phyloP scores from a whole-genome alignment of 1,140 invertebrate species.

The Lepidurus packardi region DNA sequence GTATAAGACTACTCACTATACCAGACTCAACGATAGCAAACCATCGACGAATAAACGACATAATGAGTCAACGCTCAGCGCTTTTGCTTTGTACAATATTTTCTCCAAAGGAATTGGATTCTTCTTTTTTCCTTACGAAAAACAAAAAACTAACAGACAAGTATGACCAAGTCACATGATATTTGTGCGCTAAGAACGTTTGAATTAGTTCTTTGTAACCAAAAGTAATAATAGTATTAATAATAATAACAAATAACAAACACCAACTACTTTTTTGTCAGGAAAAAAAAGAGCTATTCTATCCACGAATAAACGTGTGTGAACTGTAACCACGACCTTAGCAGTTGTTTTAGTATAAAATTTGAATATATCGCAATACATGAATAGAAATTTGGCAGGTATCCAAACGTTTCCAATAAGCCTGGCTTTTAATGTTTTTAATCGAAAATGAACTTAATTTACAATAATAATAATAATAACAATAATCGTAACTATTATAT shows the following conservation, averaged over 20 bases:
- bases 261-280: no score
- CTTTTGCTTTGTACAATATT: background rate
- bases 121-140: background rate
- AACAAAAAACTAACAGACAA: background rate
- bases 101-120: background rate
- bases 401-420: background rate
- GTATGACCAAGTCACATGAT: background rate
- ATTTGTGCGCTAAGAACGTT: slow-evolving; percentile 15
- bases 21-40: background rate
- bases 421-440: background rate
- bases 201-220: background rate
- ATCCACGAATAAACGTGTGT: no score
- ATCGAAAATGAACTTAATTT: background rate
- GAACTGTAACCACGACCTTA: no score
- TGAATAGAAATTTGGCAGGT: slow-evolving; percentile 14
- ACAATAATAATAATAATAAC: no score
- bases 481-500: no score
- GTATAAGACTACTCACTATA: no score
- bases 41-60: background rate
- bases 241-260: no score
- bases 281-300: no score
- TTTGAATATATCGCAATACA: background rate
- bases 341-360: background rate
- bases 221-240: no score
- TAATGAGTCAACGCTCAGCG: background rate